Base-by-base conservation (phyloP, 2,888 invertebrate genomes). In the Proisotoma minuta region DNA sequence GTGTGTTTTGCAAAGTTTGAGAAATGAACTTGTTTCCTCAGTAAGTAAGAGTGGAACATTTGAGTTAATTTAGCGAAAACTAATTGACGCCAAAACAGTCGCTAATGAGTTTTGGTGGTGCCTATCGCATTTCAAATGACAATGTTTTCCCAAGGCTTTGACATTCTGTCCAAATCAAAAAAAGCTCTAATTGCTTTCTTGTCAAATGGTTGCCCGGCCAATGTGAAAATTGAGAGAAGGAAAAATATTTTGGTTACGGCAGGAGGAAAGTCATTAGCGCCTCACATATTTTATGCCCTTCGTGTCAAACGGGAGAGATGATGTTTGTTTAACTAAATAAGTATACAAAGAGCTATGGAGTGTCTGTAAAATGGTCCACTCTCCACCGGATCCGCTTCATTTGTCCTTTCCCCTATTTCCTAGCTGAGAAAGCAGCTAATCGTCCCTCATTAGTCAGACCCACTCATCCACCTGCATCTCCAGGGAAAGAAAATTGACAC, bases 161-260 rank as follows among this genome's bases (percentile, higher is more conserved):
- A 66, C 68, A 65, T 65, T 65, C 56, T 63, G 65, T 63, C 62
- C 53, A 24, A 61, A 57, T 57, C 50, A 66, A 69, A 65, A 54
- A 63, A 63, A 56, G 57, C 59, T 68, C 73, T 73, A 73, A 73
- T 73, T 73, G 72, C 73, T 73, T 72, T 73, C 73, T 69, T 73
- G 73, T 73, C 73, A 73, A 73, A 73, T 73, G 68, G 71, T 73
- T 71, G 69, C 73, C 73, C 73, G 69, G 71, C 69, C 68, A 68
- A 70, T 73, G 68, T 73, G 73, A 69, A 73, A 73, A 61, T 57
- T 60, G 71, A 73, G 73, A 70, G 65, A 20, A 63, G 51, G 68
- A 65, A 72, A 72, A 70, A 72, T 72, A 72, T 72, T 72, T 72
- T 72, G 68, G 66, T 72, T 68, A 66, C 66, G 69, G 69, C 64